Percentiles rank a stretch among this genome's conserved stretches.
Conservation (phyloP, 2,888 invertebrate species). For the Acanthosepion lycidas region DNA sequence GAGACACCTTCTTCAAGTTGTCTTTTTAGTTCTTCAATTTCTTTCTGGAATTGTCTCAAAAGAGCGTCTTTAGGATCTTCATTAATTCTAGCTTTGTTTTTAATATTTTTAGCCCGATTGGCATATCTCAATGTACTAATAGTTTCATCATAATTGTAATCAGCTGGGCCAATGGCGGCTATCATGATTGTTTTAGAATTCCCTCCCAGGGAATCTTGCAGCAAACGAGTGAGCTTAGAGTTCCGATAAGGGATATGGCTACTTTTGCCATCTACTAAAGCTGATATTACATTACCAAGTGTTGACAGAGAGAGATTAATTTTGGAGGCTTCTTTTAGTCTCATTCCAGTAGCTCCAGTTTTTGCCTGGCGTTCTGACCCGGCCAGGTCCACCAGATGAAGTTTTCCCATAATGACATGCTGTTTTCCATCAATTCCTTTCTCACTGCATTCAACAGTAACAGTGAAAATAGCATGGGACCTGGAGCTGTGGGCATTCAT, state of each 20-base stretch:
- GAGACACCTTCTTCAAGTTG: conserved; percentile 83
- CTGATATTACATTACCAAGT: conserved; percentile 97
- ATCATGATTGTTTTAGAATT: conserved; percentile 83
- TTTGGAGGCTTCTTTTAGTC: conserved; percentile 96
- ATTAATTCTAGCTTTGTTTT: conserved; percentile 95
- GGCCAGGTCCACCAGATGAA: conserved; percentile 97
- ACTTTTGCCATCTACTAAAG: conserved; percentile 96
- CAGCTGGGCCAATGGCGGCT: conserved; percentile 97
- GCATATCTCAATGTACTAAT: conserved; percentile 97
- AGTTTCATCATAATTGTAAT: conserved; percentile 96
- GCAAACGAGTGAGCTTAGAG: conserved; percentile 88
- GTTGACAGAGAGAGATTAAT: conserved; percentile 98
- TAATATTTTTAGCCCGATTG: conserved; percentile 96
- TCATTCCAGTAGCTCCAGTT: conserved; percentile 93
- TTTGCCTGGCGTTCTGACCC: conserved; percentile 98
- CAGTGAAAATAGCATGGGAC: conserved; percentile 98
- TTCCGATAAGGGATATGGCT: conserved; percentile 98
- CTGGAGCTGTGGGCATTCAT: conserved; percentile 98
- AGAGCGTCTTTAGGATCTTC: conserved; percentile 98
- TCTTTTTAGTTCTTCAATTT: conserved; percentile 92
- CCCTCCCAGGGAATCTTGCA: conserved; percentile 97
- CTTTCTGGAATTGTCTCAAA: conserved; percentile 94
- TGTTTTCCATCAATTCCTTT: conserved; percentile 86
- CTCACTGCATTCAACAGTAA: conserved; percentile 96
- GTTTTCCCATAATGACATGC: conserved; percentile 94